phyloP scores from a whole-genome alignment of 2,113 vertebrate species.

The Amblyornis subalaris region DNA sequence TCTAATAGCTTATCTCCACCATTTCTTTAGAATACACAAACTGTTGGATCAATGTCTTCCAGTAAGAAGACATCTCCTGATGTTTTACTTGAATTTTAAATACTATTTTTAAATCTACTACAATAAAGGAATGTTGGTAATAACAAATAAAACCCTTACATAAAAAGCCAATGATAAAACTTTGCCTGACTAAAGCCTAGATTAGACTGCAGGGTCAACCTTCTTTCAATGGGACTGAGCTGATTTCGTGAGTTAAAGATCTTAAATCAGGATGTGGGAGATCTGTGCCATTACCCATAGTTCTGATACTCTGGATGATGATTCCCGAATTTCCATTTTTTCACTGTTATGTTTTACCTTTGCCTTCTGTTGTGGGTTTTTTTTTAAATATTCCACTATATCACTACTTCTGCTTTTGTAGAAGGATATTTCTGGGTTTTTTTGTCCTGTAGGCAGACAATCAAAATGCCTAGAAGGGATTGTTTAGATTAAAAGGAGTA shows the following conservation, averaged over 20 bases:
- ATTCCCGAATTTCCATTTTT: background rate
- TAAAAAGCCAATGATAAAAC: background rate
- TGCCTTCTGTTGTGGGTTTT: background rate
- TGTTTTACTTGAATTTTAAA: background rate
- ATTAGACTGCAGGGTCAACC: background rate
- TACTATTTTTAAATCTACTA: background rate
- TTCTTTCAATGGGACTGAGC: background rate
- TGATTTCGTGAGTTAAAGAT: background rate
- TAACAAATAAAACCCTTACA: background rate
- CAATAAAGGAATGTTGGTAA: background rate
- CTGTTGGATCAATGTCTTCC: background rate
- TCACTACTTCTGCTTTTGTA: background rate
- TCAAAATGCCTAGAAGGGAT: background rate
- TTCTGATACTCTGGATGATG: background rate
- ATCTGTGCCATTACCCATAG: background rate
- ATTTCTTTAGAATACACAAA: background rate
- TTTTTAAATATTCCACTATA: background rate
- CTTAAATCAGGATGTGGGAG: background rate
- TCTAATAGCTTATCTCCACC: accelerated
- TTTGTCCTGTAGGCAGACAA: background rate
- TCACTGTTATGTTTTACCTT: background rate
- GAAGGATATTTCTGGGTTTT: background rate
- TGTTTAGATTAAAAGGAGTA: background rate
- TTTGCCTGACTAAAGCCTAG: background rate
- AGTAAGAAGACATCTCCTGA: background rate